phyloP scores from a whole-genome alignment of 1,140 invertebrate genomes.

The Ostrea denselamellosa region DNA sequence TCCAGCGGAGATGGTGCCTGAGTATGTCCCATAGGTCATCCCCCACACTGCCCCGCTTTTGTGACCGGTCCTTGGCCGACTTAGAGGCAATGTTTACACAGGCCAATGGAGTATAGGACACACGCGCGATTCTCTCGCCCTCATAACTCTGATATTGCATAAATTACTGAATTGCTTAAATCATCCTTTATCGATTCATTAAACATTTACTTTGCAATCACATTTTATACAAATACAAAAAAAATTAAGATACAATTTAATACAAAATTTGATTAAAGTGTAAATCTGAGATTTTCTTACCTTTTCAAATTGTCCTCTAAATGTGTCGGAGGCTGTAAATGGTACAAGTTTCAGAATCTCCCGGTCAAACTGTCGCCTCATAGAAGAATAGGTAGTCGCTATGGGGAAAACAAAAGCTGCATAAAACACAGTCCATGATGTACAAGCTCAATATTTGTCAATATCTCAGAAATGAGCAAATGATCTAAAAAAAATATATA shows the following conservation, averaged over 20 bases:
- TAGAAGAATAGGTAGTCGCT: conserved; percentile 72
- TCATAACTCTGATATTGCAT: background rate
- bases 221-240: background rate
- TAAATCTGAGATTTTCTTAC: conserved; percentile 51
- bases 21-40: conserved; percentile 73
- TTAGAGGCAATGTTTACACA: conserved; percentile 69
- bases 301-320: conserved; percentile 74
- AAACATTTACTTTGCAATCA: background rate
- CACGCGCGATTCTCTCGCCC: conserved; percentile 65
- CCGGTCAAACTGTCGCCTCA: conserved; percentile 71
- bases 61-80: conserved; percentile 62
- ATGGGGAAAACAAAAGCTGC: background rate
- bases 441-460: background rate
- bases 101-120: conserved; percentile 68
- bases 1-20: conserved; percentile 62
- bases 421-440: background rate
- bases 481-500: background rate
- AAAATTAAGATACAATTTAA: no score
- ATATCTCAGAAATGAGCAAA: background rate
- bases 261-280: no score
- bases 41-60: conserved; percentile 49
- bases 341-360: conserved; percentile 68
- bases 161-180: background rate
- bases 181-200: background rate
- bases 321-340: conserved; percentile 69